phyloP scores from a whole-genome alignment of 2,888 invertebrate genomes.

The Bibio marci region DNA sequence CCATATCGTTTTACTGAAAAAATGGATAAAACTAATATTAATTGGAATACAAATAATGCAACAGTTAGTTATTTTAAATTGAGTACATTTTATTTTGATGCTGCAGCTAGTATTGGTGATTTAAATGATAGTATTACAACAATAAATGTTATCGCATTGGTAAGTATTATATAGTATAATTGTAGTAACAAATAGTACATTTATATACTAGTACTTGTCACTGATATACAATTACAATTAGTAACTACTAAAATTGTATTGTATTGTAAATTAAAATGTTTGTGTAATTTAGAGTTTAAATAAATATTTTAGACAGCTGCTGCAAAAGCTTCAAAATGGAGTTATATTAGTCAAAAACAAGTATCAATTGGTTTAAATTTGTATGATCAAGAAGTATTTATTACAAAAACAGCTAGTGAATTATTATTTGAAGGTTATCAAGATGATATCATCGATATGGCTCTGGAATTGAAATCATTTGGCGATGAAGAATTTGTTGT shows the following conservation, averaged over 20 bases:
- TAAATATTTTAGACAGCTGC: slow-evolving; percentile 29
- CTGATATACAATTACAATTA: too few relatives aligned
- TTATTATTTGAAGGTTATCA: slow-evolving; percentile 66
- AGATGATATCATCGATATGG: slow-evolving; percentile 52
- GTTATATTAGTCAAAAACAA: slow-evolving; percentile 35
- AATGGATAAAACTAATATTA: slow-evolving; percentile 53
- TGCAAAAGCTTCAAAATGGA: slow-evolving; percentile 36
- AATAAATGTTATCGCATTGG: slow-evolving; percentile 61
- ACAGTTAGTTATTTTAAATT: slow-evolving; percentile 55
- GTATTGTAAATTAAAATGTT: not conserved
- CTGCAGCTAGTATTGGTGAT: slow-evolving; percentile 45
- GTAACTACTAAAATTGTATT: too few relatives aligned
- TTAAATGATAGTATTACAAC: slow-evolving; percentile 52
- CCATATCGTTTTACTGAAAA: slow-evolving; percentile 49
- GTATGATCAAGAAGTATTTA: slow-evolving; percentile 36
- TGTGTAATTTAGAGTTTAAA: not conserved
- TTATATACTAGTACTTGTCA: too few relatives aligned
- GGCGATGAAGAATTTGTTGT: slow-evolving; percentile 35
- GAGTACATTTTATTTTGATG: slow-evolving; percentile 53
- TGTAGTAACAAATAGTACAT: not conserved
- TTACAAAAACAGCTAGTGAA: slow-evolving; percentile 47
- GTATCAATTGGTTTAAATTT: slow-evolving; percentile 41
- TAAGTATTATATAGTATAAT: slow-evolving; percentile 36
- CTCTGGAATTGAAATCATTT: slow-evolving; percentile 38
- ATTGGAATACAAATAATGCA: slow-evolving; percentile 49